These are phyloP conservation scores for Diplosoma virens DNA, from an alignment of 23 tunicate species.

Conservation along the genomic window DNA sequence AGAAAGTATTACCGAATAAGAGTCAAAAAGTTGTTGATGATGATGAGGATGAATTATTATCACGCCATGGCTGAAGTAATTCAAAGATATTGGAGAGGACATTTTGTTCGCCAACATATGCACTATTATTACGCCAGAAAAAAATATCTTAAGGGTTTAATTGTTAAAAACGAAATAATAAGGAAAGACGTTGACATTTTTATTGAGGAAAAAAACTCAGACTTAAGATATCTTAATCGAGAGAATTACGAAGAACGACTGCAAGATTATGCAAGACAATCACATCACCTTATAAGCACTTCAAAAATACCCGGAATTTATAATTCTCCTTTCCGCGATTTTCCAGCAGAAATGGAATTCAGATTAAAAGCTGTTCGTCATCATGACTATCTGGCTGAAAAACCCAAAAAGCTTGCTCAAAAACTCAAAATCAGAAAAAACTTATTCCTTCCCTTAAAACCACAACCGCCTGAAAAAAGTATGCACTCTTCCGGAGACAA, in stretches of 20 bases:
- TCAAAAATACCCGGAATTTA: conserved; percentile 48
- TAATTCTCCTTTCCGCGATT: conserved; percentile 54
- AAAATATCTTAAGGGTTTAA: conserved; percentile 46
- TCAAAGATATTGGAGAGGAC: conserved; percentile 67
- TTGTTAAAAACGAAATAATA: conserved; percentile 34
- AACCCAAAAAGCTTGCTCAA: not conserved
- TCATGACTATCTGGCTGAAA: conserved; percentile 6
- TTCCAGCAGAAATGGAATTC: conserved; percentile 48
- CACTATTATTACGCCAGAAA: conserved; percentile 72
- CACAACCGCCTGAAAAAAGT: conserved; percentile 20
- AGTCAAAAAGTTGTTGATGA: conserved; percentile 28
- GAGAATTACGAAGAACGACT: conserved; percentile 8
- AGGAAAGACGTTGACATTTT: conserved; percentile 24
- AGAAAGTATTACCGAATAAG: conserved; percentile 26
- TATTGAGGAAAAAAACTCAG: conserved; percentile 19
- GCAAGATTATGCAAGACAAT: conserved; percentile 25
- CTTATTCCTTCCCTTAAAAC: not conserved
- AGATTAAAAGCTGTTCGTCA: conserved; percentile 32
- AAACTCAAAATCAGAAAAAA: not conserved
- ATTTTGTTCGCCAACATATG: conserved; percentile 41
- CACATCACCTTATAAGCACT: conserved; percentile 66
- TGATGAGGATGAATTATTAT: conserved; percentile 41
- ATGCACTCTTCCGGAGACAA: not conserved
- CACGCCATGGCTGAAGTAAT: conserved; percentile 49
- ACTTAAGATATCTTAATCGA: conserved; percentile 1